Evolutionary conservation across 2,113 vertebrate species (phyloP).

Genomic region (Peromyscus leucopus): DNA sequence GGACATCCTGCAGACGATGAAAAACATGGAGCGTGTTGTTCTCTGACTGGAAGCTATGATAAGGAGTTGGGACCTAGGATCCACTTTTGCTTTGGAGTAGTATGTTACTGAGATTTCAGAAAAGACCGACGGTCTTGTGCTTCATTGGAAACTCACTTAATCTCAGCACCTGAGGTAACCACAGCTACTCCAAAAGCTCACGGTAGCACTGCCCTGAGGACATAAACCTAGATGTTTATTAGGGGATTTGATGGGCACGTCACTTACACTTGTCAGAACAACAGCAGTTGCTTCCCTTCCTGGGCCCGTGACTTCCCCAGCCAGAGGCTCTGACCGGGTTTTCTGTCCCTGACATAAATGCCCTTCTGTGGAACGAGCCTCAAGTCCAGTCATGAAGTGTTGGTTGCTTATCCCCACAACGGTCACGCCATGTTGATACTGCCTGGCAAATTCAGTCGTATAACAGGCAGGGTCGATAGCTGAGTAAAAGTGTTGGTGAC

Average conservation of each 20-base stretch:
- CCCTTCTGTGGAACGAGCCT: no score
- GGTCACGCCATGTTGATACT: neutral
- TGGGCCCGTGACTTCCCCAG: neutral
- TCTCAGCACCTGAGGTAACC: neutral
- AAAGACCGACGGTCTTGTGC: neutral
- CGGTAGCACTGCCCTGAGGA: neutral
- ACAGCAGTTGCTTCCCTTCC: neutral
- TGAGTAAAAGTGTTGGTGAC: no score
- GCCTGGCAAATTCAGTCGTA: neutral
- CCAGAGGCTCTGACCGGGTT: neutral
- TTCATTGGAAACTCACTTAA: neutral
- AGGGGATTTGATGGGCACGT: neutral
- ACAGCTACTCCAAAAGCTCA: no score
- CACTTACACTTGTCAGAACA: neutral
- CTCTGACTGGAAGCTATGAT: conserved; percentile 33
- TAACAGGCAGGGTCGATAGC: neutral
- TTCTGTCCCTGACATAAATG: neutral
- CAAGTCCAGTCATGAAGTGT: neutral
- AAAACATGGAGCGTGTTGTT: neutral
- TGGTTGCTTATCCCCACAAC: neutral
- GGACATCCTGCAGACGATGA: neutral
- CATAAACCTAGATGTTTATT: neutral
- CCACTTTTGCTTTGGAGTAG: conserved; percentile 1
- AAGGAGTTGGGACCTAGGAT: conserved; percentile 18
- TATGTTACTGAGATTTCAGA: conserved; percentile 8